phyloP scores from a whole-genome alignment of 2,888 invertebrate genomes.

The Synanthedon myopaeformis region DNA sequence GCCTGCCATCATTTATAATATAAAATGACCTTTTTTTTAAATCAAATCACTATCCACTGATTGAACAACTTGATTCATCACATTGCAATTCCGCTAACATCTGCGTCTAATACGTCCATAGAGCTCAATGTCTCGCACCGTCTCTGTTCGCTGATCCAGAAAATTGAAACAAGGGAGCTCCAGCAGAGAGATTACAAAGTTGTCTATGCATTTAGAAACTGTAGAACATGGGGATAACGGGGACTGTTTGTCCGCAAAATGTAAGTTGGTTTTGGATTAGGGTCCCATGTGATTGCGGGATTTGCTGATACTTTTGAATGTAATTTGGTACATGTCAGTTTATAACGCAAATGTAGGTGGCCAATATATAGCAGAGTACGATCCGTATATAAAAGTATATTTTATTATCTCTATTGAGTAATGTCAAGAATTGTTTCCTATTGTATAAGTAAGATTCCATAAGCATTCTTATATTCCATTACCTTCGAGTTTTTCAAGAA shows the following conservation, averaged over 20 bases:
- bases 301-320: constrained; percentile 27
- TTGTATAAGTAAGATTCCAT: too few species aligned
- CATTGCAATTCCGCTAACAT: constrained; percentile 31
- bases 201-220: background rate
- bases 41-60: background rate
- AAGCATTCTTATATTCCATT: too few species aligned
- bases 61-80: background rate
- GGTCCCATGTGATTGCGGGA: constrained; percentile 45
- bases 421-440: too few species aligned
- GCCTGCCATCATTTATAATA: too few species aligned
- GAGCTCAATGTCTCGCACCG: constrained; percentile 32
- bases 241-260: background rate
- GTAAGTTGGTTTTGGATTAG: background rate
- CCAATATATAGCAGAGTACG: too few species aligned
- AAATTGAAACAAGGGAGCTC: constrained; percentile 53
- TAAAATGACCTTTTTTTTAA: too few species aligned
- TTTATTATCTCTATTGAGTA: too few species aligned
- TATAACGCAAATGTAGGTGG: too few species aligned
- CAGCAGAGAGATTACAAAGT: constrained; percentile 1
- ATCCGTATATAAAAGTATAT: too few species aligned
- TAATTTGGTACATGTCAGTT: too few species aligned
- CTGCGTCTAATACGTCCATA: constrained; percentile 25
- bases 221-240: background rate
- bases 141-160: constrained; percentile 51
- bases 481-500: too few species aligned